Evolutionary conservation across 2,797 vertebrate genomes (phyloP).

Genomic region (Tokudaia muenninki): DNA sequence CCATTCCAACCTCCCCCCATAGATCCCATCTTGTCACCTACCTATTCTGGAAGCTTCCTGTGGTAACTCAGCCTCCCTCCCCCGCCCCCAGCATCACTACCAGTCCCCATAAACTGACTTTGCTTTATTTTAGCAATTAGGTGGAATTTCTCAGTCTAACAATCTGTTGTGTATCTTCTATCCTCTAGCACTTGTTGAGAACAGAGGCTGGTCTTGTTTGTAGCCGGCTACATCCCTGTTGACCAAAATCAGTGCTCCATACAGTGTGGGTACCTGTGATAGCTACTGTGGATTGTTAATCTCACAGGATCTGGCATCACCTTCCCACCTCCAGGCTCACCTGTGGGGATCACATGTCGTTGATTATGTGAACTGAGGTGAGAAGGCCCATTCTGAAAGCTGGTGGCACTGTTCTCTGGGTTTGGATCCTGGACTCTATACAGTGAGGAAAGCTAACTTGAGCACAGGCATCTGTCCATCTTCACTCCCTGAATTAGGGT

Average conservation of each 20-base stretch:
- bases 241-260: background rate
- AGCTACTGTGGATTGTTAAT: background rate
- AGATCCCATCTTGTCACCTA: background rate
- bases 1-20: background rate
- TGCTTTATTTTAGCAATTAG: constrained; percentile 13
- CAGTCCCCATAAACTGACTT: background rate
- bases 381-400: background rate
- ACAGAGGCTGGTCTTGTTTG: background rate
- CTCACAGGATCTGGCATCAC: too few species aligned
- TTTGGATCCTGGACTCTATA: background rate
- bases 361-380: background rate
- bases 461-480: background rate
- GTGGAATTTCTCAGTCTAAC: background rate
- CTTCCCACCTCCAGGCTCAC: background rate
- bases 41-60: background rate
- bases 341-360: too few species aligned
- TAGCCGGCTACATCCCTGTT: background rate
- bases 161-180: background rate
- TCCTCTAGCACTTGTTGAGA: background rate
- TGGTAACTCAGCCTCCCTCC: background rate
- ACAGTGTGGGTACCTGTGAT: background rate
- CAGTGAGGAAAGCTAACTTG: background rate
- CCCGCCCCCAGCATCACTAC: background rate
- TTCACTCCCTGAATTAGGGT: background rate
- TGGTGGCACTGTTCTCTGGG: background rate